A percentile compares a stretch with the other conserved stretches of the same genome.
Evolutionary conservation across 2,113 vertebrate genomes (phyloP).

Genomic region (Etia nguti): DNA sequence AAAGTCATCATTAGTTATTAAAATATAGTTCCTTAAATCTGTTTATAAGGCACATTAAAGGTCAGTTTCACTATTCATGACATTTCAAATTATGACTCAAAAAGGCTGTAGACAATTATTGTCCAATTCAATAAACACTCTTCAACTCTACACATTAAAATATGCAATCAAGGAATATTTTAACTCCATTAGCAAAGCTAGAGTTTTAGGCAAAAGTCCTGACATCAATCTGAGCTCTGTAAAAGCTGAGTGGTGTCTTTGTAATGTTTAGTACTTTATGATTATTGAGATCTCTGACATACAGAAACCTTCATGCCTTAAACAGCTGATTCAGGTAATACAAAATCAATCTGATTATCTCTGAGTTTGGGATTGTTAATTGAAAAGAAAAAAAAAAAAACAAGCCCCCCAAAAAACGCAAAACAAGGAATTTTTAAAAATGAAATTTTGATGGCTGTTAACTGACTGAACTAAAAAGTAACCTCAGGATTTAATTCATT

Average conservation of each 20-base stretch:
- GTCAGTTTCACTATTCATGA: not conserved
- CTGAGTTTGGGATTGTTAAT: not conserved
- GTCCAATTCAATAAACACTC: not conserved
- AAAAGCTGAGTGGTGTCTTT: not conserved
- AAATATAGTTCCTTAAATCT: not conserved
- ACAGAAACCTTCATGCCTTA: not conserved
- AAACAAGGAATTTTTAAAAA: not conserved
- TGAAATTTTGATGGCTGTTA: not conserved
- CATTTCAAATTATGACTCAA: not conserved
- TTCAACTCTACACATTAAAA: not conserved
- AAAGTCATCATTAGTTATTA: not conserved
- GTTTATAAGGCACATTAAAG: slow-evolving; percentile 40
- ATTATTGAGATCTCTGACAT: not conserved
- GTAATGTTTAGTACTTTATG: not conserved
- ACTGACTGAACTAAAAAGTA: not conserved
- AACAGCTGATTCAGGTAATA: not conserved
- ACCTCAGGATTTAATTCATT: not conserved
- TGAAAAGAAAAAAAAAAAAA: rapidly evolving
- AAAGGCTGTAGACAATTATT: not conserved
- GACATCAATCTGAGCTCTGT: not conserved
- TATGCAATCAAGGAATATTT: not conserved
- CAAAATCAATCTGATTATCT: not conserved
- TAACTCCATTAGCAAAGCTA: not conserved
- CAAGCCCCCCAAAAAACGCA: not conserved
- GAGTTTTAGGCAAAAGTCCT: not conserved